phyloP scores from a whole-genome alignment of 2,113 vertebrate species.

The Chaetops frenatus region DNA sequence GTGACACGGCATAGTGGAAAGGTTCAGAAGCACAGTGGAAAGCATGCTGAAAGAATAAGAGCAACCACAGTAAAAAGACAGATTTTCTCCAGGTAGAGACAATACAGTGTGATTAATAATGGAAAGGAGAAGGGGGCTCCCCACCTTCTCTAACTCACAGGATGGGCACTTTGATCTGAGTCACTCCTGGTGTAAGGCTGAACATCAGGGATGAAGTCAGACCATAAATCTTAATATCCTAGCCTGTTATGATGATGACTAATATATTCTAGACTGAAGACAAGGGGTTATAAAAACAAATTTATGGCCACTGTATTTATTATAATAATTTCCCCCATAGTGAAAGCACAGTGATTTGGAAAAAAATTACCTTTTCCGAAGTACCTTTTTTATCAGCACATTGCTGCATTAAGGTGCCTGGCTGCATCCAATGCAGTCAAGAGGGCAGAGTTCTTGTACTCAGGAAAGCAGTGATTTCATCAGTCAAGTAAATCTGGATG shows the following conservation, averaged over 20 bases:
- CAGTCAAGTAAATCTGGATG: background rate
- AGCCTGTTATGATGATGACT: background rate
- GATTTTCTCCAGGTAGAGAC: background rate
- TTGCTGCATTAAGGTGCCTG: background rate
- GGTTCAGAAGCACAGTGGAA: background rate
- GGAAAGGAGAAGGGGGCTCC: background rate
- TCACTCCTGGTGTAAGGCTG: background rate
- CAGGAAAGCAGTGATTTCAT: background rate
- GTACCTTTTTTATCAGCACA: background rate
- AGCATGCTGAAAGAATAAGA: background rate
- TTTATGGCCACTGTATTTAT: background rate
- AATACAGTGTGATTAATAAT: background rate
- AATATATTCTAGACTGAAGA: conserved; percentile 10
- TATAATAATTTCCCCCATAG: background rate
- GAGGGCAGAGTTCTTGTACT: background rate
- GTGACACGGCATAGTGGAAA: background rate
- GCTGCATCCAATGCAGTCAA: background rate
- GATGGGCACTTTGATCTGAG: background rate
- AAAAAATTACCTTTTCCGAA: conserved; percentile 4
- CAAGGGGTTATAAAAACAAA: conserved; percentile 21
- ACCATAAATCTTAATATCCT: background rate
- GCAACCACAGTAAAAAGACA: background rate
- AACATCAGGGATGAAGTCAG: background rate
- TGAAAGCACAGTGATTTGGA: background rate
- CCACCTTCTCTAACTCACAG: background rate